Base-by-base conservation (phyloP, 2,797 vertebrate species). In the Falco columbarius region DNA sequence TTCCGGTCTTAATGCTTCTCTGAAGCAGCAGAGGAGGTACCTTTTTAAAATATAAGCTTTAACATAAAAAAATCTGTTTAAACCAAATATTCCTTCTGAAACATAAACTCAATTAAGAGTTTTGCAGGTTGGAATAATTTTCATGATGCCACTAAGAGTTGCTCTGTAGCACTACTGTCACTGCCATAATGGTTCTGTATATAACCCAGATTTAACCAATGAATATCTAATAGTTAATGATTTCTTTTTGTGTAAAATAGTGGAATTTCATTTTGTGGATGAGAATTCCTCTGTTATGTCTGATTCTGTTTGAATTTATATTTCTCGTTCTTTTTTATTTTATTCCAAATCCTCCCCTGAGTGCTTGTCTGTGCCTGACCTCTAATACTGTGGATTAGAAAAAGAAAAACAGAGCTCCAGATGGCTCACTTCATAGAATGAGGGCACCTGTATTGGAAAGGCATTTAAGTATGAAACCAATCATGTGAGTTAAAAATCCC, bases 371-470 rank as follows among this genome's bases (percentile, higher is more conserved):
- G 55, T 13, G 6, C 24, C 49, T 92, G 88, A 92, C 77, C 81
- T 95, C 62, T 90, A 85, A 80, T 74, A 80, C 32, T 38, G 46
- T 73, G 73, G 30, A 90, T 94, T 91, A 34, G 79, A 84, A 91
- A 49, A 79, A 52, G 12, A n/a, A 42, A 86, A 59, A 36, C 40
- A 42, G 8, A 77, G 42, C 30, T 95, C 79, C 85, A 93, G 85
- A 79, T 86, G 82, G 80, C 38, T 83, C 56, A 55, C 14, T 42
- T 95, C 32, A 23, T 5, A 80, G 73, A 91, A 89, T n/a, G 42
- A 87, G 72, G 75, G 27, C 56, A 83, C 30, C 42, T 79, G 88
- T 89, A 54, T 86, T 75, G 85, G 42, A 88, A 65, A 83, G 20
- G 46, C 26, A 70, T 95, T 93, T 83, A 58, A 56, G 46, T 86